Base-by-base conservation (phyloP, 2,113 vertebrate genomes). In the Nothocercus nigrocapillus region DNA sequence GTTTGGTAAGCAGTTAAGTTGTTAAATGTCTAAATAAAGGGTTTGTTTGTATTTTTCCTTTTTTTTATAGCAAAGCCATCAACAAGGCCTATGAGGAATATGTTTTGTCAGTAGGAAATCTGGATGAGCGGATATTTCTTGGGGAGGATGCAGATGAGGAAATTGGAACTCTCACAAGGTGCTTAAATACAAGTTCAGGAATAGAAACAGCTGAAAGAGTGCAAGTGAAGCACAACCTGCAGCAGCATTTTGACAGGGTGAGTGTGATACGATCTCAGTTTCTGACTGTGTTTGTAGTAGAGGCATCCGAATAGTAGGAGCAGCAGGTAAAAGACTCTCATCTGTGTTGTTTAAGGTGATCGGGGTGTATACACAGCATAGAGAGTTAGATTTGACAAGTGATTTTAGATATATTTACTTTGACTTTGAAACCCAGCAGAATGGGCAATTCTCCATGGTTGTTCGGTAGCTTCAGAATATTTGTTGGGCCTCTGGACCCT, bases 61-160 rank as follows among this genome's bases (percentile, higher is more conserved):
- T 80, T 11, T 8, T 44, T 89, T 44, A 3, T 49, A 99, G 99
- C 69, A 97, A 99, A 97, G 98, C 99, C 89, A 98, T 99, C 95
- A 99, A 97, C 93, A 98, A 99, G 45, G 98, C 98, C 44, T 99
- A 99, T 4, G 99, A 99, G 88, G 99, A 99, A 85, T 98, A 99
- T 11, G 97, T 99, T 7, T 79, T 99, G 89, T 98, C 99, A 8
- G 98, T 98, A 13, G 99, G 99, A 47, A 98, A 98, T 61, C 97
- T 99, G 12, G 99, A 99, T 74, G 99, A 99, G 96, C 95, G 99
- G 64, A 98, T 99, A 90, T 99, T 99, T 96, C 98, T 99, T 4
- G 99, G 98, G 1, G 99, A 99, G 27, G 99, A 98, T 44, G 98
- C 99, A 1, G 98, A 98, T 20, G 99, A 99, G 74, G 98, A 99